Percentiles rank a stretch among this genome's conserved stretches.
Conservation (phyloP, 2,888 invertebrate species). For the Mesorhabditis belari region DNA sequence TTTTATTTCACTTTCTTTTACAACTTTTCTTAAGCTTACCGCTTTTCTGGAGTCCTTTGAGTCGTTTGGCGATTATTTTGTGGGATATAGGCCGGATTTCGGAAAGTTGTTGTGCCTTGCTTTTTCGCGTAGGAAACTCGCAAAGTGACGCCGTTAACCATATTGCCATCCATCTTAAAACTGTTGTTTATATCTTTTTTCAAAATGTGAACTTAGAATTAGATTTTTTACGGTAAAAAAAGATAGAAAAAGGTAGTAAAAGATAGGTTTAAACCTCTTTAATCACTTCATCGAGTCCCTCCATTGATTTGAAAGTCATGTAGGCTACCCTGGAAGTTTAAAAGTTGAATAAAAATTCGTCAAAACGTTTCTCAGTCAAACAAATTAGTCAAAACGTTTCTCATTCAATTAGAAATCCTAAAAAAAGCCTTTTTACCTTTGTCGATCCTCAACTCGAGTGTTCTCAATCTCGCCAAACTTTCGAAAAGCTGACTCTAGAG, state of each 20-base stretch:
- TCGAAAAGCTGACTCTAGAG: constrained; percentile 6
- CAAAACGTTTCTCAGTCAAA: too few species aligned
- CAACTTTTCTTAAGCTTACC: too few species aligned
- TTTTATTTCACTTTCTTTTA: too few species aligned
- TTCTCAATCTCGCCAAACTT: constrained; percentile 10
- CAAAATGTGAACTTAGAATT: too few species aligned
- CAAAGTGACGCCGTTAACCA: constrained; percentile 14
- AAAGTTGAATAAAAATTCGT: neutral
- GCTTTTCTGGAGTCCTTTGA: neutral
- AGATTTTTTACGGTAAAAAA: too few species aligned
- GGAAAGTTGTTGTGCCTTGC: constrained; percentile 1
- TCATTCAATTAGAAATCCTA: too few species aligned
- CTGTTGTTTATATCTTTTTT: neutral
- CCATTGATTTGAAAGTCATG: constrained; percentile 5
- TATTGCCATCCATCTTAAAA: constrained; percentile 19
- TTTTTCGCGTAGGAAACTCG: constrained; percentile 18
- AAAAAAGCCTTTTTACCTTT: neutral
- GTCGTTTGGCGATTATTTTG: neutral
- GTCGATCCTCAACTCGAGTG: constrained; percentile 11
- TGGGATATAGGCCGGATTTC: neutral
- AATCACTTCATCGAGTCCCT: constrained; percentile 10
- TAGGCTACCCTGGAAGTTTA: constrained; percentile 8
- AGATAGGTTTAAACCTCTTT: neutral
- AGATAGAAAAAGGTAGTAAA: too few species aligned
- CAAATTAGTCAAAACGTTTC: too few species aligned